Evolutionary conservation across 2,888 invertebrate species (phyloP), one percentile per base, ranked within the genome.

Genomic region (Phymatocera aterrima): DNA sequence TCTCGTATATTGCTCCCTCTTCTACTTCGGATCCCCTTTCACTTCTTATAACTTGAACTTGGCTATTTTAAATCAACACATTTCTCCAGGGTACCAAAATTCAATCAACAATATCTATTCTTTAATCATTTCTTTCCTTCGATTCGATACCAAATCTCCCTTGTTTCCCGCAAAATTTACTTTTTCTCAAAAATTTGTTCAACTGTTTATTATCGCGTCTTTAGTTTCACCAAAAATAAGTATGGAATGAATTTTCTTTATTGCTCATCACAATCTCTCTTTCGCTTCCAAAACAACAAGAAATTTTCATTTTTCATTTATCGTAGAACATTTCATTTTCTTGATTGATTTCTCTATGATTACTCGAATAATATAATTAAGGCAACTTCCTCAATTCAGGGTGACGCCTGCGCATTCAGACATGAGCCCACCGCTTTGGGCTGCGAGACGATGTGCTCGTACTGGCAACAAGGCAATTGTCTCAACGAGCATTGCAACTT

Each of bases 391-490:
- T 64, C 80, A 70, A 89, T 89, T 24, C 88, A 96, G 97, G 97
- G 96, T 81, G 94, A 95, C 85, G 93, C 92, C 85, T 97, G 97
- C 91, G 94, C 94, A 80, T 97, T 95, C 91, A 94, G 97, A 82
- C 97, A 97, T 92, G 96, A 96, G 91, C 95, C 96, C 77, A 93
- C 94, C 79, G 97, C 97, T 12, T 92, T 96, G 85, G 96, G 96
- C 51, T 96, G 95, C 88, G 97, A 97, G 92, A 94, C 94, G 1
- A 94, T 95, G 90, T 97, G 97, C 90, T 91, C 94, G 10, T 94
- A 94, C 82, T 97, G 97, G 97, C 94, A 95, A 88, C 95, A 95
- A 89, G 96, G 96, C 83, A 95, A 94, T 88, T 97, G 97, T 89
- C 91, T 94, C 51, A 95, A 95, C 87, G 93, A 94, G 85, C 93